Evolutionary conservation across 2,888 invertebrate species (phyloP).

Genomic region (Polietes domitor): DNA sequence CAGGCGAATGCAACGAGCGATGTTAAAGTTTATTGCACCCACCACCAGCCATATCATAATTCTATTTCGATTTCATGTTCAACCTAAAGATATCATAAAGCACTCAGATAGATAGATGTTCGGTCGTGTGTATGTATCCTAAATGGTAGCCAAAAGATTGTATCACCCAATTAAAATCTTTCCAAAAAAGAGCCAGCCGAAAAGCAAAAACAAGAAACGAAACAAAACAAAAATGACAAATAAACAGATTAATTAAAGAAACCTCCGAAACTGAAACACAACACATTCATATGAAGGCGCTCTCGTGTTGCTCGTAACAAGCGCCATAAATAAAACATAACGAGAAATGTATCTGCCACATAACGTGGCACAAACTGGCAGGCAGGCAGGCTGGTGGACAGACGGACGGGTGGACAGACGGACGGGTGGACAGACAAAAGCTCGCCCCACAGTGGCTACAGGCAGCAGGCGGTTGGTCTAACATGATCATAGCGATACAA

Average conservation of each 20-base stretch:
- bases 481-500: not conserved
- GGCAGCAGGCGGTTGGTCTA: not conserved
- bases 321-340: slow-evolving; percentile 34
- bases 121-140: not conserved
- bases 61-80: slow-evolving; percentile 22
- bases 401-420: not conserved
- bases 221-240: slow-evolving; percentile 21
- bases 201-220: not conserved
- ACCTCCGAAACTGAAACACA: not conserved
- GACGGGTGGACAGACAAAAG: not conserved
- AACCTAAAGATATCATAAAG: slow-evolving; percentile 3
- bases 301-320: slow-evolving; percentile 18
- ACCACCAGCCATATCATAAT: slow-evolving; percentile 13
- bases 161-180: slow-evolving; percentile 41
- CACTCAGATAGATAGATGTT: not conserved
- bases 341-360: slow-evolving; percentile 8
- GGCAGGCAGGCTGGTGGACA: not conserved
- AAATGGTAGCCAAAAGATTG: slow-evolving; percentile 17
- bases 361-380: slow-evolving; percentile 6
- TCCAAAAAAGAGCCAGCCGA: not conserved
- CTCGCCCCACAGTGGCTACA: not conserved
- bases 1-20: not conserved
- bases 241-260: slow-evolving; percentile 37
- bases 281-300: not conserved
- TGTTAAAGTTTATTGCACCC: slow-evolving; percentile 32